phyloP scores from a whole-genome alignment of 2,113 vertebrate genomes.

The Globicephala melas region DNA sequence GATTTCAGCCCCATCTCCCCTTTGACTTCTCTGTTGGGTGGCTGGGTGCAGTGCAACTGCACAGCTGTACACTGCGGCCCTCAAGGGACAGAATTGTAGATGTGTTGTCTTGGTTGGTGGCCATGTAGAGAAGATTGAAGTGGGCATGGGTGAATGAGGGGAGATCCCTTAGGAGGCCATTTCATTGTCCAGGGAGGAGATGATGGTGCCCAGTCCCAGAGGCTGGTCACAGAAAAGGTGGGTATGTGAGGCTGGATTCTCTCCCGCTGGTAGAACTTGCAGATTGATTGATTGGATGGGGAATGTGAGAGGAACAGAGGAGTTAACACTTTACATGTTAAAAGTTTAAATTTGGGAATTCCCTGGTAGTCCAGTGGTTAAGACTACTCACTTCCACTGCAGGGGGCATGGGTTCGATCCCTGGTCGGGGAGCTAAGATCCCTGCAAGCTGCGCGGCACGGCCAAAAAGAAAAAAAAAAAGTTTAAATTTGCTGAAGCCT shows the following conservation, averaged over 20 bases:
- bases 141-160: no score
- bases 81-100: neutral
- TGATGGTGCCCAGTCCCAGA: neutral
- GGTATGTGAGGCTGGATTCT: neutral
- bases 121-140: neutral
- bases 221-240: neutral
- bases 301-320: neutral
- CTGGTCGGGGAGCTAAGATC: neutral
- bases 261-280: neutral
- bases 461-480: neutral
- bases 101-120: no score
- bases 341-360: neutral
- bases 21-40: neutral
- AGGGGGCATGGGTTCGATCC: neutral
- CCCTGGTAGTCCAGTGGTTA: neutral
- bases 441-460: neutral
- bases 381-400: neutral
- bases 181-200: neutral
- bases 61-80: neutral
- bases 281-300: neutral
- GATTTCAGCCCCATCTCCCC: neutral
- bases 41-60: neutral
- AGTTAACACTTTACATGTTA: neutral
- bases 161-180: neutral
- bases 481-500: neutral